These are phyloP conservation scores for Tauraco hartlaubi DNA, from an alignment of 2,797 vertebrate genomes.

Conservation along the genomic window DNA sequence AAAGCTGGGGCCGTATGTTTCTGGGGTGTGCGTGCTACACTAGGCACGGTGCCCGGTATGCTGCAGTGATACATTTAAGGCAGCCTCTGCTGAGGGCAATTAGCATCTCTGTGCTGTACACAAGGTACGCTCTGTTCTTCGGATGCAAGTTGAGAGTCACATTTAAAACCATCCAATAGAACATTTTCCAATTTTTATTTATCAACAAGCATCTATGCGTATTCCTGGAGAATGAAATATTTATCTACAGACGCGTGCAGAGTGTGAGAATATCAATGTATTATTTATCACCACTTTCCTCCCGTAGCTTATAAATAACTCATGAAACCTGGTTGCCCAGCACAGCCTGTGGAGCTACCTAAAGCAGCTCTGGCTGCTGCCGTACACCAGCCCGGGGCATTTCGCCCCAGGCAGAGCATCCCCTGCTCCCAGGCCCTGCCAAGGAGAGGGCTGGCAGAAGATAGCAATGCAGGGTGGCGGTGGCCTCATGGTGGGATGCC, in stretches of 20 bases:
- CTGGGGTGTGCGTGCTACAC: not conserved
- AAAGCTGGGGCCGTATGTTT: not conserved
- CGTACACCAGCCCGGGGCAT: accelerated
- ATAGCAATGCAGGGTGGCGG: not conserved
- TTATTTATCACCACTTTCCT: slow-evolving; percentile 34
- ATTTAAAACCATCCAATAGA: slow-evolving; percentile 38
- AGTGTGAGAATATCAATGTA: slow-evolving; percentile 35
- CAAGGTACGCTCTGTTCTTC: slow-evolving; percentile 55
- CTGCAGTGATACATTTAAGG: not conserved
- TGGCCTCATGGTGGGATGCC: accelerated
- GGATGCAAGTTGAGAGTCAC: not conserved
- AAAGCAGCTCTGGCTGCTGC: not conserved
- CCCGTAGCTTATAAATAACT: slow-evolving; percentile 8
- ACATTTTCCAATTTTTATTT: slow-evolving; percentile 63
- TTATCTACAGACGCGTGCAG: slow-evolving; percentile 5
- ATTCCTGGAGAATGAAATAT: slow-evolving; percentile 56
- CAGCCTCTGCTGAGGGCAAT: slow-evolving; percentile 54
- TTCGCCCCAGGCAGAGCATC: not conserved
- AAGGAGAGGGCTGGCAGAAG: not conserved
- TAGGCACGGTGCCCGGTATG: not conserved
- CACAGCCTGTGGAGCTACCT: not conserved
- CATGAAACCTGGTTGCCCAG: not conserved
- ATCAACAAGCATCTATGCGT: slow-evolving; percentile 3
- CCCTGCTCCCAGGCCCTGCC: not conserved
- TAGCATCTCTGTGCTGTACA: slow-evolving; percentile 13